Base-by-base conservation (phyloP, 2,113 vertebrate genomes). In the Ictidomys tridecemlineatus region DNA sequence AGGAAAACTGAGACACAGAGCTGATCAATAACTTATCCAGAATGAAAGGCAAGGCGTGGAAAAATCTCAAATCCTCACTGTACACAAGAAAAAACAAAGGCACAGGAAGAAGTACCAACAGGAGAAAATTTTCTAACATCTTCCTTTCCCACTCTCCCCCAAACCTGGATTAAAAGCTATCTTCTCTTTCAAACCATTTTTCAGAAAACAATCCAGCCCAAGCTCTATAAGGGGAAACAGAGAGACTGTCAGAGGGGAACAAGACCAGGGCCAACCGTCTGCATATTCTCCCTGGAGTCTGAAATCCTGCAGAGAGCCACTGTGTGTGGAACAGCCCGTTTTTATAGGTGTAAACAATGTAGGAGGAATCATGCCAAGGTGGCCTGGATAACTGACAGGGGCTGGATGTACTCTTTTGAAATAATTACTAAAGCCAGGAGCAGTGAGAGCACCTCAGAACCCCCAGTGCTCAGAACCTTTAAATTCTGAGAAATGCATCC, bases 391-490 rank as follows among this genome's bases (percentile, higher is more conserved):
- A 97, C 95, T 96, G 93, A 98, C 92, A 94, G 67, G 76, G 85
- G 97, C 98, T 98, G 98, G 95, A 98, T 98, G 88, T 97, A 95
- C 95, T 95, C 78, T 97, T 98, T 97, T 92, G 80, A 98, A 95
- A 95, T 97, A 97, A 98, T 97, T 96, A 97, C 95, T 91, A 95
- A 97, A 83, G 95, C 72, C 63, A 98, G 89, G 70, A 77, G 94
- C 92, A n/a, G n/a, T n/a, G 82, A 96, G 67, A 98, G 96, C 93
- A 85, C 95, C 97, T 98, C 97, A 95, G 97, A 96, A 93, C 98
- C 98, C 96, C 48, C 73, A 97, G 95, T 88, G 91, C 97, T 1
- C 22, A 93, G 69, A 70, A 20, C 89, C 92, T 90, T 93, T 39
- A 86, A 94, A 88, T 94, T 97, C 84, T 65, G 86, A 79, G 45